Evolutionary conservation across 1,140 invertebrate genomes (phyloP), one percentile per base, ranked within the genome.

Genomic region (Drosophila pandora): DNA sequence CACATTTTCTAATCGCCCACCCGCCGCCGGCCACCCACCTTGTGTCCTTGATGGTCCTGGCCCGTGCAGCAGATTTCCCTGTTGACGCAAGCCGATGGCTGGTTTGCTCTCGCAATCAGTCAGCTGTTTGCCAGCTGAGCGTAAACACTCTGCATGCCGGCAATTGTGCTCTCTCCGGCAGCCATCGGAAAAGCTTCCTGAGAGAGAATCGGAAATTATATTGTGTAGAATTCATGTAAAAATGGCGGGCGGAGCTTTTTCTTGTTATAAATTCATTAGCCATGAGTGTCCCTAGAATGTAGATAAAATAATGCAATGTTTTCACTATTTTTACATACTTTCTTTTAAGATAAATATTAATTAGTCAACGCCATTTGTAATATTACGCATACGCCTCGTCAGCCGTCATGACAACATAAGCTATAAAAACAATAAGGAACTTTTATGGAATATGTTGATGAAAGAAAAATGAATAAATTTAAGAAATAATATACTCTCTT

Each of bases 91-190:
- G 43, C 52, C 49, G 37, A 23, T 23, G 56, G 22, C 30, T 47
- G 48, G 10, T n/a, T 12, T 2, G 13, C 17, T 21, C n/a, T 7
- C 13, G 2, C 41, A 17, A 43, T 10, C 34, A 37, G 12, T 37
- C 80, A 83, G 80, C 80, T 84, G 76, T 50, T 52, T 4, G 25
- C 28, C 77, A 80, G 71, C 77, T 80, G 77, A 47, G 47, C 61
- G 71, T 84, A 72, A 84, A 79, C 72, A 84, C 69, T n/a, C 9
- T 32, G 12, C 73, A 79, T 47, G 76, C 80, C 80, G 80, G 80
- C 56, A 47, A 47, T 47, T 47, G 10, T 22, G 4, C 43, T 47
- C 21, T 69, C 62, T 68, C 60, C 48, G 9, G 34, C 32, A 2
- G 2, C 2, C 32, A 13, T 41, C 21, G 41, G 17, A 9, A 45